Conservation (phyloP, 2,888 invertebrate genomes). For the Ophion obscuratus region DNA sequence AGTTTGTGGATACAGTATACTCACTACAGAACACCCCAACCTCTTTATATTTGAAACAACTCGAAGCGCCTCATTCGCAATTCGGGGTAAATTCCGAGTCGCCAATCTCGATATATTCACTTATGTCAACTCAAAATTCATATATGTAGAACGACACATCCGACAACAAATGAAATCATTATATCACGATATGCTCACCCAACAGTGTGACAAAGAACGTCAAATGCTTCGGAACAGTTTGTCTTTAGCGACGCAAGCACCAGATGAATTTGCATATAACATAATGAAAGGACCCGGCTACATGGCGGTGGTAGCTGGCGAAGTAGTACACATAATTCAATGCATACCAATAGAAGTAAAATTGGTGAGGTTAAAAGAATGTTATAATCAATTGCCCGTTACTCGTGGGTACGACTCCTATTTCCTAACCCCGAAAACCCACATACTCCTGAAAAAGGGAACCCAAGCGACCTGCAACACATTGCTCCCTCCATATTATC, state of each 20-base stretch:
- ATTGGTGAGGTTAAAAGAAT: too few species aligned
- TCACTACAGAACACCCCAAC: constrained; percentile 36
- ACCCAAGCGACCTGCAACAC: constrained; percentile 8
- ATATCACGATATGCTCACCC: too few species aligned
- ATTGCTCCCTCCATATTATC: not conserved
- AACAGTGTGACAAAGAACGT: too few species aligned
- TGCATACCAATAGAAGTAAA: too few species aligned
- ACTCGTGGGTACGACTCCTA: not conserved
- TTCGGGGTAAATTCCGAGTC: not conserved
- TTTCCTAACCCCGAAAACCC: not conserved
- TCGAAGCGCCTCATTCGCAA: constrained; percentile 5
- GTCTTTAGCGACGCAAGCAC: too few species aligned
- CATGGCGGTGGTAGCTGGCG: too few species aligned
- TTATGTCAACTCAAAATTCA: not conserved
- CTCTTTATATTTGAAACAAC: constrained; percentile 35
- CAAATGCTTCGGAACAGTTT: not conserved
- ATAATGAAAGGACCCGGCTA: too few species aligned
- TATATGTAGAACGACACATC: too few species aligned
- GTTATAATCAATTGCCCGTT: not conserved
- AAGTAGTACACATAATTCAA: too few species aligned
- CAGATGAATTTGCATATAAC: too few species aligned
- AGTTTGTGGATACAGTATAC: constrained; percentile 15
- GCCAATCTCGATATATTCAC: constrained; percentile 47
- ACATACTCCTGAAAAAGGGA: not conserved
- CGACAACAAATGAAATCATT: too few species aligned